Base-by-base conservation (phyloP, 2,888 invertebrate genomes). In the Neocrepidodera transversa region DNA sequence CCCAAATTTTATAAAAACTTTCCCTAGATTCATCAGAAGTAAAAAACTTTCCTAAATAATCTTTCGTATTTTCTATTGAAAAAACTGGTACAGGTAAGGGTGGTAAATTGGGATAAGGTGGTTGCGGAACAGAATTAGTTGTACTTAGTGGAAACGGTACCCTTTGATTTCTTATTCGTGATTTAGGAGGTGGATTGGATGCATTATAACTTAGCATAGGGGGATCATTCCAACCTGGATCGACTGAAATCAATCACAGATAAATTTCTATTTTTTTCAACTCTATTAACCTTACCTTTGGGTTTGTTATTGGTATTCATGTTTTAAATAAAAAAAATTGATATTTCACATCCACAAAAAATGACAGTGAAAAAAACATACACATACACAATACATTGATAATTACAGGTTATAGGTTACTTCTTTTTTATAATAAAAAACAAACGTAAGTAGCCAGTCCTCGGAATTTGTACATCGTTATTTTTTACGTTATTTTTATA, bases 191-290 rank as follows among this genome's bases (percentile, higher is more conserved):
- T 32, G 74, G 75, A 64, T 75, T 74, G 26, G 68, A 26, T 11
- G 70, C 13, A 49, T 55, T 70, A 49, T 73, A 75, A 61, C 68
- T 73, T 45, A 75, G 61, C 69, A 74, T 71, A 28, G 75, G 75
- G 14, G 75, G 75, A 56, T 75, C 75, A 64, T 75, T 75, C 75
- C 75, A 75, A 6, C 75, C 75, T 3, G 74, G 73, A 63, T 71
- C 69, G 32, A 70, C 68, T 65, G 42, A 30, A 58, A 70, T 11
- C 13, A 49, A 35, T 26, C n/a, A 32, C 42, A 17, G 3, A 23
- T 18, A 10, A 18, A 20, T 13, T 8, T 35, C 1, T 20, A 17
- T 48, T 10, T 38, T 17, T 17, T 1, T 11, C 6, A 32, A 3
- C 2, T 38, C 5, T 16, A 16, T 38, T 16, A 16, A 17, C 8